phyloP scores from a whole-genome alignment of 1,140 invertebrate species.

The Penaeus japonicus region DNA sequence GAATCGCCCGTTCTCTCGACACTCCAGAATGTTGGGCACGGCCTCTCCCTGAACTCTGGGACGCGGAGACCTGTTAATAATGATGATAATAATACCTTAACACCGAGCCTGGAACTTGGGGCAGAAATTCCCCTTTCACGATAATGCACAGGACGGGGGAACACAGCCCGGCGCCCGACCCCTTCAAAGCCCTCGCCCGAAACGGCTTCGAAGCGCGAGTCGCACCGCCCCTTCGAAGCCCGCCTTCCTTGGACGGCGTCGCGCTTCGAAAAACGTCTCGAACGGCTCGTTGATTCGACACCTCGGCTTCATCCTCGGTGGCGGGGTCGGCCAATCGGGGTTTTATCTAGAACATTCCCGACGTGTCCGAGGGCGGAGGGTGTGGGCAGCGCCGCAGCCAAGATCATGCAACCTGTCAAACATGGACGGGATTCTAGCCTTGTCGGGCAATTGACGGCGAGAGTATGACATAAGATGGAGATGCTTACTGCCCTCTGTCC shows the following conservation, averaged over 20 bases:
- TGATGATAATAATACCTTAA: constrained; percentile 14
- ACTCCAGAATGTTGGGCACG: too few species aligned
- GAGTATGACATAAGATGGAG: constrained; percentile 10
- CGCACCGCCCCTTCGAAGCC: not conserved
- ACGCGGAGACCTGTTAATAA: constrained; percentile 4
- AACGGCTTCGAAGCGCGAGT: too few species aligned
- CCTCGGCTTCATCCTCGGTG: too few species aligned
- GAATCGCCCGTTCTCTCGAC: too few species aligned
- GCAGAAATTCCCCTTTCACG: not conserved
- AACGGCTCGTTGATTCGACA: too few species aligned
- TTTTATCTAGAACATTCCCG: not conserved
- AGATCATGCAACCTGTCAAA: constrained; percentile 10
- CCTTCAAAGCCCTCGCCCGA: not conserved
- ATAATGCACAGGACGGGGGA: not conserved
- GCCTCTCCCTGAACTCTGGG: not conserved
- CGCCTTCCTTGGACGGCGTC: not conserved
- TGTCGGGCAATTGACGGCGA: constrained; percentile 8
- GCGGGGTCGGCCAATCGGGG: not conserved
- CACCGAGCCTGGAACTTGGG: not conserved
- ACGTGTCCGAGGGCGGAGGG: not conserved
- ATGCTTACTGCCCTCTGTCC: constrained; percentile 6
- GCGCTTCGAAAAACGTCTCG: not conserved
- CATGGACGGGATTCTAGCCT: not conserved
- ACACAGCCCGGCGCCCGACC: not conserved
- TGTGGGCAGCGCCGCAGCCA: not conserved